These are phyloP conservation scores for Sebastes flavidus DNA, from an alignment of 2,797 vertebrate genomes.

Conservation along the genomic window DNA sequence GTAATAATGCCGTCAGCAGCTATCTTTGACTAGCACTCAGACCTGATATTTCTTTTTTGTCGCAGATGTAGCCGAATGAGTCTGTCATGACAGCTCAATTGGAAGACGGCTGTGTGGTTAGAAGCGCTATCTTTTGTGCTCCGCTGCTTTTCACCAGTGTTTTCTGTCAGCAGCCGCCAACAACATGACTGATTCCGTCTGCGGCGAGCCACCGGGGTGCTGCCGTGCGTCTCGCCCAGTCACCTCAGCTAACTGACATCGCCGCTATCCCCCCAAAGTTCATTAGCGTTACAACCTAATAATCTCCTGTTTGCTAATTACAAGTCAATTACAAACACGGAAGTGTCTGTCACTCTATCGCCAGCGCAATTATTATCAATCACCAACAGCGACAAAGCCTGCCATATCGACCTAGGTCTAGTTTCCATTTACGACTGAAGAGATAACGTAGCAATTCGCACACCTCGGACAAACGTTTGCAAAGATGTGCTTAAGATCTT, in stretches of 20 bases:
- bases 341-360: slow-evolving; percentile 49
- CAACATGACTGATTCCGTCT: slow-evolving; percentile 47
- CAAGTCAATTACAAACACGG: slow-evolving; percentile 64
- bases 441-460: not conserved
- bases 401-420: slow-evolving; percentile 29
- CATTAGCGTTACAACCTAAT: slow-evolving; percentile 68
- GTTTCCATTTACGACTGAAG: not conserved
- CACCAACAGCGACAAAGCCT: slow-evolving; percentile 18
- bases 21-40: slow-evolving; percentile 13
- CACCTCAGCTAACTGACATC: slow-evolving; percentile 47
- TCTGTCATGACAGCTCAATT: slow-evolving; percentile 51
- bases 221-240: slow-evolving; percentile 41
- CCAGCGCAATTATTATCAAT: slow-evolving; percentile 65
- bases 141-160: slow-evolving; percentile 49
- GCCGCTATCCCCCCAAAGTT: slow-evolving; percentile 42
- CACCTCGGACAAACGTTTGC: slow-evolving; percentile 12
- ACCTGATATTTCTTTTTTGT: slow-evolving; percentile 21
- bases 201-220: slow-evolving; percentile 7
- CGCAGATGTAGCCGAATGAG: slow-evolving; percentile 32
- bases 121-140: slow-evolving; percentile 52
- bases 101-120: slow-evolving; percentile 54
- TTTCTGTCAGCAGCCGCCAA: slow-evolving; percentile 54
- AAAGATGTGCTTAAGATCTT: slow-evolving; percentile 24
- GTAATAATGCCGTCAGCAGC: slow-evolving; percentile 19
- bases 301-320: slow-evolving; percentile 70